Evolutionary conservation across 1,140 invertebrate species (phyloP).

Genomic region (Ectropis grisescens): DNA sequence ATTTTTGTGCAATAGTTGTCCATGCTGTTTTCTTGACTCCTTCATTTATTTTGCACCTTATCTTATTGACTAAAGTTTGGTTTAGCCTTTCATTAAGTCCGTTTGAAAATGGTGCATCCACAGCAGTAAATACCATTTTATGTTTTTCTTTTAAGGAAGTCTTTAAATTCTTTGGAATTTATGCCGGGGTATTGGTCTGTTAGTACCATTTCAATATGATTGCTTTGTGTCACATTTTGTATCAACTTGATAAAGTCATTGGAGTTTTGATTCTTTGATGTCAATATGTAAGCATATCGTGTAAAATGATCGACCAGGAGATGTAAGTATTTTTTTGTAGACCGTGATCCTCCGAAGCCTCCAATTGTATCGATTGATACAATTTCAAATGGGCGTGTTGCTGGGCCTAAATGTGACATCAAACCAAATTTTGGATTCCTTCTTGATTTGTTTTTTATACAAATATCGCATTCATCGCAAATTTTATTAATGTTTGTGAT

Average conservation of each 20-base stretch:
- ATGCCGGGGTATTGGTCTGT: too few species aligned
- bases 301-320: too few species aligned
- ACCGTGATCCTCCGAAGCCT: constrained; percentile 15
- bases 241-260: constrained; percentile 41
- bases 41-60: constrained; percentile 17
- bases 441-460: too few species aligned
- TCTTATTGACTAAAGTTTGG: constrained; percentile 19
- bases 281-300: constrained; percentile 15
- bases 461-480: too few species aligned
- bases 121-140: constrained; percentile 18
- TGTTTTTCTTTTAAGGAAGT: constrained; percentile 30
- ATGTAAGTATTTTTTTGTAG: constrained; percentile 20
- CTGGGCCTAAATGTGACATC: constrained; percentile 33
- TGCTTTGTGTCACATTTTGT: constrained; percentile 5
- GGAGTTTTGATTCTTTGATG: constrained; percentile 13
- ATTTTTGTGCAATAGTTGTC: constrained; percentile 16
- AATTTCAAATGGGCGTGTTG: constrained; percentile 15
- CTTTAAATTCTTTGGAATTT: constrained; percentile 27
- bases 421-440: constrained; percentile 10
- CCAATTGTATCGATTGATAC: constrained; percentile 19
- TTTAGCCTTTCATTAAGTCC: too few species aligned
- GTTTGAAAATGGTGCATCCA: constrained; percentile 14
- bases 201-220: constrained; percentile 11
- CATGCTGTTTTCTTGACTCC: constrained; percentile 8
- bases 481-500: constrained; percentile 7